A percentile compares a stretch with the other conserved stretches of the same genome.
phyloP scores from a whole-genome alignment of 2,797 vertebrate genomes.

The Ptychadena robeensis region DNA sequence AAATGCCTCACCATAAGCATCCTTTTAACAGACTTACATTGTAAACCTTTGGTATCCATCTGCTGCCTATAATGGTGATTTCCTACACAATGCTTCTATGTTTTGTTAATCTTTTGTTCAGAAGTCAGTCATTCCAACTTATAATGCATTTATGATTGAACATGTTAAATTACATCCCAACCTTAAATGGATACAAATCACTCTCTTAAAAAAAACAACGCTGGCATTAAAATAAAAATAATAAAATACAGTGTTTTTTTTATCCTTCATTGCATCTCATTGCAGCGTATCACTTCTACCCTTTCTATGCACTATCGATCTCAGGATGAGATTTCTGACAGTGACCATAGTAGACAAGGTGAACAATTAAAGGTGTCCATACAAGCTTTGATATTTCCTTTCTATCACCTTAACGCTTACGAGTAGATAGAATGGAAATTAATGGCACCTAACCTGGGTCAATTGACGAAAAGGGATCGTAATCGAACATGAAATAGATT shows the following conservation, averaged over 20 bases:
- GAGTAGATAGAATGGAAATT: too few relatives aligned
- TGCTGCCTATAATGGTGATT: background rate
- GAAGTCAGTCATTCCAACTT: background rate
- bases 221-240: background rate
- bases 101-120: background rate
- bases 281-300: background rate
- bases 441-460: too few relatives aligned
- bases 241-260: background rate
- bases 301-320: too few relatives aligned
- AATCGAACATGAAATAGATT: too few relatives aligned
- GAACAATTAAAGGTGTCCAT: too few relatives aligned
- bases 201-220: background rate
- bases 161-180: background rate
- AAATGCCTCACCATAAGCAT: slow-evolving; percentile 47
- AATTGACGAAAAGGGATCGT: too few relatives aligned
- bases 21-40: slow-evolving; percentile 17
- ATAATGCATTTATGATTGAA: background rate
- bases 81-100: background rate
- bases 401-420: too few relatives aligned
- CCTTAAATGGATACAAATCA: background rate
- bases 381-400: too few relatives aligned
- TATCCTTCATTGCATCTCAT: background rate
- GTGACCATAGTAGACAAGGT: too few relatives aligned
- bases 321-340: too few relatives aligned
- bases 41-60: slow-evolving; percentile 18